phyloP scores from a whole-genome alignment of 2,797 vertebrate genomes.

The Glyptemys insculpta region DNA sequence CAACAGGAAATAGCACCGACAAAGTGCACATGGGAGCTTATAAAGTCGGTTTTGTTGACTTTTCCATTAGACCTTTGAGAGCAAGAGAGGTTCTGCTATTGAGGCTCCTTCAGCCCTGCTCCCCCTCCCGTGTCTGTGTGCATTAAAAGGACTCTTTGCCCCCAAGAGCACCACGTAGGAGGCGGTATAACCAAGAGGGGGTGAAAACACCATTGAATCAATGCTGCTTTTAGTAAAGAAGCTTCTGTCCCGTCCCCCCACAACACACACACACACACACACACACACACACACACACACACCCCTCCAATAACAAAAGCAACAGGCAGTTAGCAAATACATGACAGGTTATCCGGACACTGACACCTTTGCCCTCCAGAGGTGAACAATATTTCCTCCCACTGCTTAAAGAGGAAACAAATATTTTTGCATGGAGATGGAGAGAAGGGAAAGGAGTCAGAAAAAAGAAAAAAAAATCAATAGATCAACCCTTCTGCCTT shows the following conservation, averaged over 20 bases:
- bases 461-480: not conserved
- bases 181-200: no score
- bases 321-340: not conserved
- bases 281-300: no score
- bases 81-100: not conserved
- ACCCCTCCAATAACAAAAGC: not conserved
- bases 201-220: not conserved
- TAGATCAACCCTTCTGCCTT: not conserved
- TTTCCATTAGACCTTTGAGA: not conserved
- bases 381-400: not conserved
- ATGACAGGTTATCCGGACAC: not conserved
- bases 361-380: not conserved
- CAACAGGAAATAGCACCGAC: not conserved
- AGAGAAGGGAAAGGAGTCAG: not conserved
- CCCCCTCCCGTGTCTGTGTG: not conserved
- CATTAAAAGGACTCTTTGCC: not conserved
- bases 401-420: not conserved
- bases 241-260: not conserved
- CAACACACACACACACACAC: no score
- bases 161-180: not conserved
- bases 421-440: not conserved
- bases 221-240: not conserved
- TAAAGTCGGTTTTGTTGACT: not conserved
- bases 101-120: not conserved
- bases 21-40: not conserved